Conservation (phyloP, 2,797 vertebrate genomes). For the Hippoglossus hippoglossus region DNA sequence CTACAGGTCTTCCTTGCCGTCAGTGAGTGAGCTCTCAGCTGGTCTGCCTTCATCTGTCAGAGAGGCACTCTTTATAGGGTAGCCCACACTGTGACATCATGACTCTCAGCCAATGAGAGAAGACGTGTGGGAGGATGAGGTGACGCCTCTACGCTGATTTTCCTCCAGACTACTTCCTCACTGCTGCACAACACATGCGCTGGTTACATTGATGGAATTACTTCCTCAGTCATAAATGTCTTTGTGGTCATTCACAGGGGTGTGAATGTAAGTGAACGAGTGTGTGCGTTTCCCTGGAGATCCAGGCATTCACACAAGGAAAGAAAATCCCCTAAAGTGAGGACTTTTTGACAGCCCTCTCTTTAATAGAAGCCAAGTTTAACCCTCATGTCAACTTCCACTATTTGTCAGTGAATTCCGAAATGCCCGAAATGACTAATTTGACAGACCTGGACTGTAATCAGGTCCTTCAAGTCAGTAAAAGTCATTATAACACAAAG, state of each 20-base stretch:
- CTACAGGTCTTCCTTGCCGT: conserved; percentile 12
- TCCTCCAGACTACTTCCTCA: conserved; percentile 52
- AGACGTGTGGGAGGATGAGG: conserved; percentile 55
- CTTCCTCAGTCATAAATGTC: conserved; percentile 16
- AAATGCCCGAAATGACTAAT: conserved; percentile 11
- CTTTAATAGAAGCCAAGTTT: background rate
- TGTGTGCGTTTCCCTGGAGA: conserved; percentile 10
- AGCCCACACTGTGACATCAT: conserved; percentile 72
- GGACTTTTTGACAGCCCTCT: background rate
- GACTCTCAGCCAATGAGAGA: conserved; percentile 69
- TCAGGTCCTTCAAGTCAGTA: background rate
- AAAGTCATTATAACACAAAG: background rate
- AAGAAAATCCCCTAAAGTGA: conserved; percentile 31
- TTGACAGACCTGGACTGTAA: background rate
- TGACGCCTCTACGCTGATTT: conserved; percentile 49
- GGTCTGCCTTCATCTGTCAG: conserved; percentile 50
- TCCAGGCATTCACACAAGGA: conserved; percentile 12
- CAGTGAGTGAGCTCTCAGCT: conserved; percentile 38
- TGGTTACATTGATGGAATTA: conserved; percentile 1
- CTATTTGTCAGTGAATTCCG: too few relatives aligned
- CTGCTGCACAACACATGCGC: conserved; percentile 19
- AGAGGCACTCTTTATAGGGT: conserved; percentile 70
- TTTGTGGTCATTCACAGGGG: conserved; percentile 2
- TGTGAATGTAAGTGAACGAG: conserved; percentile 7
- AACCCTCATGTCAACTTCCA: background rate